Evolutionary conservation across 2,888 invertebrate species (phyloP).

Genomic region (Polyommatus iphigenia): DNA sequence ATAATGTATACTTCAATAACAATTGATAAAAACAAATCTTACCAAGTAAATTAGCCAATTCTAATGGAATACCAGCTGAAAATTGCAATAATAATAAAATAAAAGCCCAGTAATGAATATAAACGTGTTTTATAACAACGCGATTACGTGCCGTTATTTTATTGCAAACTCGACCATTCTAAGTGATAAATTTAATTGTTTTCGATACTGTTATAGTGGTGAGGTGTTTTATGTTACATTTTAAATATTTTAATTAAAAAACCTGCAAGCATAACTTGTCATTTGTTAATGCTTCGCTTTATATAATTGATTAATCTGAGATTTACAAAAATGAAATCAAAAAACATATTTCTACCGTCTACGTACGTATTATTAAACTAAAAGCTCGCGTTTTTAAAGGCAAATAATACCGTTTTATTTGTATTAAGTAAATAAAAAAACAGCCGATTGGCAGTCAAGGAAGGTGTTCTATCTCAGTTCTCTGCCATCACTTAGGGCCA

Average conservation of each 20-base stretch:
- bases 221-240: neutral
- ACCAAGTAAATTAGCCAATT: neutral
- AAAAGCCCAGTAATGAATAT: constrained; percentile 19
- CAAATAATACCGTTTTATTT: too few species aligned
- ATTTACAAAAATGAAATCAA: neutral
- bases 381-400: too few species aligned
- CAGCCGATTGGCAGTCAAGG: too few species aligned
- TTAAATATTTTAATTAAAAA: neutral
- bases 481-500: too few species aligned
- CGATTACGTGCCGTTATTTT: constrained; percentile 23
- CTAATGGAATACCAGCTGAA: neutral
- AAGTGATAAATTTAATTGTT: constrained; percentile 23
- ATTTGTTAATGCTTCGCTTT: neutral
- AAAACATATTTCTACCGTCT: neutral
- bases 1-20: neutral
- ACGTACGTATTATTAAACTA: neutral
- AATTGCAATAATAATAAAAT: constrained; percentile 23
- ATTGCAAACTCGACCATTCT: constrained; percentile 9
- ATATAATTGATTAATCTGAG: neutral
- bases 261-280: neutral
- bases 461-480: too few species aligned
- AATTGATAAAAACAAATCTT: neutral
- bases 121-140: constrained; percentile 25
- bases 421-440: too few species aligned
- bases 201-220: neutral